Evolutionary conservation across 2,113 vertebrate species (phyloP).

Genomic region (Zeus faber): DNA sequence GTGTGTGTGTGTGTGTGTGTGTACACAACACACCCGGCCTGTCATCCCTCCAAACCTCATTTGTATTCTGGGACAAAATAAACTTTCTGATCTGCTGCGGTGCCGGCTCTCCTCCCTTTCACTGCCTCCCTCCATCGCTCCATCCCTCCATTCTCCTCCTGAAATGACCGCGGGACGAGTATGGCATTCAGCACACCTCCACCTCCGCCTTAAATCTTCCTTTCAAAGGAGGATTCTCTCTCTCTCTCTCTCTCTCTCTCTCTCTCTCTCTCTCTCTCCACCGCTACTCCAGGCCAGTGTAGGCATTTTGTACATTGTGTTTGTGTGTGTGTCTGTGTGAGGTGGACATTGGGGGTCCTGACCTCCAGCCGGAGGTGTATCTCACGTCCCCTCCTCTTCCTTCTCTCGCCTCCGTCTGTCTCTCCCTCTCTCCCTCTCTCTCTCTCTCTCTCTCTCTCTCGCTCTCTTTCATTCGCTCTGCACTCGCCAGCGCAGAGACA

Average conservation of each 20-base stretch:
- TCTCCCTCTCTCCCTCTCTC: constrained; percentile 1
- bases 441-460: constrained; percentile 20
- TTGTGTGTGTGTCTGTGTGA: constrained; percentile 10
- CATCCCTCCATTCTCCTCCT: no score
- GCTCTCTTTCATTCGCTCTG: constrained; percentile 1
- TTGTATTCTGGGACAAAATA: constrained; percentile 50
- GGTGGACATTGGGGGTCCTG: constrained; percentile 56
- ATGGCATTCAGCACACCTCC: background rate
- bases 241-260: constrained; percentile 13
- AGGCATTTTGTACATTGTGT: no score
- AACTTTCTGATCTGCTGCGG: constrained; percentile 40
- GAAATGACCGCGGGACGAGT: no score
- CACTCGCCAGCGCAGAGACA: constrained; percentile 55
- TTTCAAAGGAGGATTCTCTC: no score
- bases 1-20: constrained; percentile 5
- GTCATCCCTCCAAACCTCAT: constrained; percentile 31
- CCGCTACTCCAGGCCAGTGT: no score
- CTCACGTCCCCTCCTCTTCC: background rate
- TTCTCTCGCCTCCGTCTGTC: constrained; percentile 26
- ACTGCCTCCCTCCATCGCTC: constrained; percentile 8
- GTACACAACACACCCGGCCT: constrained; percentile 14
- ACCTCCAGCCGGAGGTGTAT: constrained; percentile 58
- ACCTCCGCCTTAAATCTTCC: constrained; percentile 27
- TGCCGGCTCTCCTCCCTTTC: constrained; percentile 25
- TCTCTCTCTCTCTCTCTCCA: background rate